phyloP scores from a whole-genome alignment of 2,888 invertebrate species.

The Suillia variegata region DNA sequence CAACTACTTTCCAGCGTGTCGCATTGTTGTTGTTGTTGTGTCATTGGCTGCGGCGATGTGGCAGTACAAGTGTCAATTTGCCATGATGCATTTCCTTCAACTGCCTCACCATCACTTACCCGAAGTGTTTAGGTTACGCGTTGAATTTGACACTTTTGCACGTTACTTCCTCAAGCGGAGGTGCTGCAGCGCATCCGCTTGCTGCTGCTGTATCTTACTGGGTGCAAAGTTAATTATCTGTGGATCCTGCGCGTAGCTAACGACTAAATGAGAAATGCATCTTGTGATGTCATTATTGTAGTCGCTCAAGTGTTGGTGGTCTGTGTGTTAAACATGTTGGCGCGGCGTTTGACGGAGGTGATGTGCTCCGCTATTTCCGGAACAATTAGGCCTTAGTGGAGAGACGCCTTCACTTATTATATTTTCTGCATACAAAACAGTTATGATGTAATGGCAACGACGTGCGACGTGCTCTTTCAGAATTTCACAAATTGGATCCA shows the following conservation, averaged over 20 bases:
- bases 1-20: constrained; percentile 37
- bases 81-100: too few species aligned
- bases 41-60: too few species aligned
- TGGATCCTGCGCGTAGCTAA: not conserved
- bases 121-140: too few species aligned
- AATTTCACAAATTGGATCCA: not conserved
- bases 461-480: too few species aligned
- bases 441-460: too few species aligned
- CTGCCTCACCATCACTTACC: too few species aligned
- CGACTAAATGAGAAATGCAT: constrained; percentile 48
- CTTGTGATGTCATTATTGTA: not conserved
- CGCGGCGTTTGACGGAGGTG: not conserved
- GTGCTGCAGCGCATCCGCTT: not conserved
- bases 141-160: constrained; percentile 39
- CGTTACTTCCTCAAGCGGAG: constrained; percentile 31
- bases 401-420: too few species aligned
- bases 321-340: not conserved
- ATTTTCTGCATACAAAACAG: too few species aligned
- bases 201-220: not conserved
- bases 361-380: constrained; percentile 45
- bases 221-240: not conserved
- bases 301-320: not conserved
- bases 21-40: too few species aligned
- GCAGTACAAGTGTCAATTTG: too few species aligned
- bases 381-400: constrained; percentile 41